These are phyloP conservation scores for Pyralis farinalis DNA, from an alignment of 2,888 invertebrate species.

Conservation along the genomic window DNA sequence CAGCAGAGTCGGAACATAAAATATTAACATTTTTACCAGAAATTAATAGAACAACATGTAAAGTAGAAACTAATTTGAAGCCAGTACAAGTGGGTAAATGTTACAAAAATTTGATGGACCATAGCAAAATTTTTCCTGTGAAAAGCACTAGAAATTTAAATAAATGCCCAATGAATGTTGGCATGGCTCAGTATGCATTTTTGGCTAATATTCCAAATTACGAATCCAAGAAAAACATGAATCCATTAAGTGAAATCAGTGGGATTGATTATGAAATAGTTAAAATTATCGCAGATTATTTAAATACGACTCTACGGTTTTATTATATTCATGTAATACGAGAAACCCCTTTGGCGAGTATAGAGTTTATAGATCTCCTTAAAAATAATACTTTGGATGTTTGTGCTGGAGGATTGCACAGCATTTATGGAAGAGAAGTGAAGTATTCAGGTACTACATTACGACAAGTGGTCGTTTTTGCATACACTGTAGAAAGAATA, in stretches of 20 bases:
- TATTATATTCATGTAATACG: conserved; percentile 32
- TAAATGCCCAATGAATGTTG: conserved; percentile 47
- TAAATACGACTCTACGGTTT: conserved; percentile 45
- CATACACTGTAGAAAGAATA: conserved; percentile 44
- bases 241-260: conserved; percentile 29
- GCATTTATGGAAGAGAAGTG: conserved; percentile 47
- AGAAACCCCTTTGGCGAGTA: conserved; percentile 33
- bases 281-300: conserved; percentile 47
- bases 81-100: conserved; percentile 35
- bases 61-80: conserved; percentile 18
- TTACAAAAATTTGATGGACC: conserved; percentile 26
- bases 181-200: conserved; percentile 45
- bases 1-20: conserved; percentile 11
- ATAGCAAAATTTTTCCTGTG: conserved; percentile 30
- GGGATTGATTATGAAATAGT: conserved; percentile 55
- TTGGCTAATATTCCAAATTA: conserved; percentile 37
- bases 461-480: conserved; percentile 47
- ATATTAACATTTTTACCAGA: conserved; percentile 36
- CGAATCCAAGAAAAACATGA: conserved; percentile 31
- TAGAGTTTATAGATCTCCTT: conserved; percentile 36
- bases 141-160: conserved; percentile 42
- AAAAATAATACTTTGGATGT: conserved; percentile 51
- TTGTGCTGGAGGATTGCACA: conserved; percentile 56
- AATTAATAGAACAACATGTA: conserved; percentile 38
- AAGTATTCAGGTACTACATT: conserved; percentile 57